Evolutionary conservation across 1,140 invertebrate genomes (phyloP).

Genomic region (Brevipalpus yothersi): DNA sequence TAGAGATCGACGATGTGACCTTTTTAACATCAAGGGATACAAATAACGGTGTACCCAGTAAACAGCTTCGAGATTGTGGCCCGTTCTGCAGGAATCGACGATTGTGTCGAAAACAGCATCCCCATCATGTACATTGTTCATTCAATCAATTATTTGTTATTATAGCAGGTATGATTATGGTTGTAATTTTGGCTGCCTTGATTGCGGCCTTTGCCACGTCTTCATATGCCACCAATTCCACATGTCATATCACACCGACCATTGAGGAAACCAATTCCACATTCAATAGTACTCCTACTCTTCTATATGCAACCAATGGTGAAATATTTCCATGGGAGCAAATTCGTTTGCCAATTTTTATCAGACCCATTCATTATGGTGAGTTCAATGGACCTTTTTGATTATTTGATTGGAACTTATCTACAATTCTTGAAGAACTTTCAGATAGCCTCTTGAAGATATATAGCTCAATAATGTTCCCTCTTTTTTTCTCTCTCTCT

Average conservation of each 20-base stretch:
- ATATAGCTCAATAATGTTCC: too few species aligned
- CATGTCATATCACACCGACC: background rate
- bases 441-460: too few species aligned
- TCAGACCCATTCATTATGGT: constrained; percentile 53
- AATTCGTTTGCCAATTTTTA: constrained; percentile 49
- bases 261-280: constrained; percentile 7
- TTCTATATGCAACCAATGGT: constrained; percentile 37
- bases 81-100: background rate
- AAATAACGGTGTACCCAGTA: constrained; percentile 20
- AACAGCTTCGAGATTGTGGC: constrained; percentile 19
- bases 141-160: background rate
- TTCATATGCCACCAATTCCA: background rate
- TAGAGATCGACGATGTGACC: constrained; percentile 72
- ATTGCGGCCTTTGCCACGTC: background rate
- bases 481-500: background rate
- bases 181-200: background rate
- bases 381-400: constrained; percentile 25
- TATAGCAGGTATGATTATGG: constrained; percentile 29
- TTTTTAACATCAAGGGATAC: constrained; percentile 47
- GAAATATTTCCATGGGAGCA: constrained; percentile 70
- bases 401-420: background rate
- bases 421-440: too few species aligned
- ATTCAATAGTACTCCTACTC: constrained; percentile 9
- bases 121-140: background rate
- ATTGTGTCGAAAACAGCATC: constrained; percentile 1